Percentiles rank a stretch among this genome's conserved stretches.
phyloP scores from a whole-genome alignment of 2,113 vertebrate species.

The Pyrgilauda ruficollis region DNA sequence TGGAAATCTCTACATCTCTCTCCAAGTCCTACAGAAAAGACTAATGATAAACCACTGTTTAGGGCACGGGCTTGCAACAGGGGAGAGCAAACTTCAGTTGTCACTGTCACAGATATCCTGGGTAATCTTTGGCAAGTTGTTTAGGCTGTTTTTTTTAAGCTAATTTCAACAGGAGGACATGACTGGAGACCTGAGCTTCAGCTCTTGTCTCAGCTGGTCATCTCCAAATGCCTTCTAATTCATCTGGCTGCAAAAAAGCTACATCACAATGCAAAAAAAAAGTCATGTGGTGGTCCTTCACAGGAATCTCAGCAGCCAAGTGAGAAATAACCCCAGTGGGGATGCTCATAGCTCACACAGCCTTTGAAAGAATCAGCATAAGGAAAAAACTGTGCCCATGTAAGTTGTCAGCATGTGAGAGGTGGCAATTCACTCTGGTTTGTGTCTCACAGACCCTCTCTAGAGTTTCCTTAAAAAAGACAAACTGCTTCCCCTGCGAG shows the following conservation, averaged over 20 bases:
- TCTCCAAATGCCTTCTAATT: not conserved
- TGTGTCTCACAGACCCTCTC: not conserved
- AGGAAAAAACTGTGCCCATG: not conserved
- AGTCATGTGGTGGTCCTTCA: not conserved
- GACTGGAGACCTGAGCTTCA: not conserved
- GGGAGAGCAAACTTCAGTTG: not conserved
- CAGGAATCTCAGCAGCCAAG: not conserved
- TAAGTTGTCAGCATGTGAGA: not conserved
- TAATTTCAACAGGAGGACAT: not conserved
- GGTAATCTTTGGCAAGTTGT: not conserved
- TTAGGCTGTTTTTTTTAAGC: not conserved
- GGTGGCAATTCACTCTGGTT: not conserved
- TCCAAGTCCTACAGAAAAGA: not conserved
- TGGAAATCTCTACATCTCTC: not conserved
- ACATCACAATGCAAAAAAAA: not conserved
- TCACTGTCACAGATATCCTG: not conserved
- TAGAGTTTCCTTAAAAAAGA: not conserved
- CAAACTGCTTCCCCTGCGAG: not conserved
- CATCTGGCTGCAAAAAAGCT: not conserved
- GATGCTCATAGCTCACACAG: not conserved
- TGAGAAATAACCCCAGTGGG: not conserved
- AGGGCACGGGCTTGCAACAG: not conserved
- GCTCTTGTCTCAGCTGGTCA: not conserved
- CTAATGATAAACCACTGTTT: not conserved
- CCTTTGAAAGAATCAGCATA: not conserved